Base-by-base conservation (phyloP, 2,888 invertebrate species). In the Pimpla rufipes region DNA sequence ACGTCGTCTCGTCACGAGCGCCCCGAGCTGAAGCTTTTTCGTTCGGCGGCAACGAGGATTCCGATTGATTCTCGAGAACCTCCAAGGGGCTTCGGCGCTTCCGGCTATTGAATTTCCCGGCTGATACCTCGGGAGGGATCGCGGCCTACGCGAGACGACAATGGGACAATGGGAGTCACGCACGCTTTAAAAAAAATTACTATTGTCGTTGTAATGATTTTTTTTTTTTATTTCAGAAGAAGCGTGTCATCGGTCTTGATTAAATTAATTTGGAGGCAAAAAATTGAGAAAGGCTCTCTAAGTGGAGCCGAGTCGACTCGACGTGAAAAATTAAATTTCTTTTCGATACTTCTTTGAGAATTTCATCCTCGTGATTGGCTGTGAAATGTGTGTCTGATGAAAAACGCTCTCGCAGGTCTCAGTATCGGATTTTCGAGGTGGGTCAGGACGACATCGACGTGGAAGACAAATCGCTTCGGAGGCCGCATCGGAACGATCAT, bases 71-170 rank as follows among this genome's bases (percentile, higher is more conserved):
- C 35, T 16, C 37, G 13, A 35, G 6, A 13, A n/a, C 35, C 13
- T 35, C n/a, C 6, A 35, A 57, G 29, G 35, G 57, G 7, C 13
- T 57, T 57, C 35, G 23, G 29, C n/a, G 29, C 57, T n/a, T 57
- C n/a, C 35, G 29, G 29, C 29, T 57, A 57, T 57, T 57, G 57
- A 13, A 57, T 57, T 57, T 57, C n/a, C 35, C 29, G n/a, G 35
- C n/a, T 11, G 57, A 16, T 29, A 7, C 3, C 4, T 57, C n/a
- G 3, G 29, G 29, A 10, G 11, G 10, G 52, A n/a, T 85, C 85
- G 79, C 81, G 23, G 70, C 35, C 50, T 37, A 50, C 62, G 29
- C 29, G 29, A 29, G 29, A 3, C 29, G 29, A 29, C 29, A 29
- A 29, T 29, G 29, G 29, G 42, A 42, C 42, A 42, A 42, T 42